Evolutionary conservation across 2,113 vertebrate genomes (phyloP), one percentile per base, ranked within the genome.

Genomic region (Crocuta crocuta): DNA sequence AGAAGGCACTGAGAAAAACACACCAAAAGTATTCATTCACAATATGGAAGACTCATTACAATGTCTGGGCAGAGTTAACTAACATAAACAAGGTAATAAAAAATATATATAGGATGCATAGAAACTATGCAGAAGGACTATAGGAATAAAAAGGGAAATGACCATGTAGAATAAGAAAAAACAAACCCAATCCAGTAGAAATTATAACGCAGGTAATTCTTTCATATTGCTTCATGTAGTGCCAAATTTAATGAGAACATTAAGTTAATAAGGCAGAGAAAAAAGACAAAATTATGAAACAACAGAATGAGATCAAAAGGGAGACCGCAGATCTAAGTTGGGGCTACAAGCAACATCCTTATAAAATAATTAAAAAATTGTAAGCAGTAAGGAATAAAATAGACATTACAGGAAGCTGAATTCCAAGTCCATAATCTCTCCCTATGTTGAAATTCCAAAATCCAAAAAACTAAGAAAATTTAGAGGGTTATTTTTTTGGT

Each of bases 11-110:
- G 23, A 13, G 31, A 43, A 50, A 79, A 11, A 31, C 1, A 7
- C 43, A 31, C 16, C 35, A 86, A 55, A 39, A 55, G 71, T 55
- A 58, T 84, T 95, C 66, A 80, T 84, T 95, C 66, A 80, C 15
- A 48, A 78, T 58, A 68, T 74, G 53, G 33, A 90, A 96, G 35
- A 95, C 63, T 33, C 65, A 86, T 39, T 89, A 74, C 88, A 73
- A 73, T 85, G 7, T 31, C 43, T 91, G 35, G 55, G 48, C 45
- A n/a, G 28, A 86, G 35, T 84, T 35, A 95, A 48, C 55, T 66
- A 39, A 68, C 9, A 50, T 15, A 6, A 96, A 33, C 28, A 68
- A 91, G 31, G 28, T 76, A 39, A 81, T 53, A 86, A 74, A 58
- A 92, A 7, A 33, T 33, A 85, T 17, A 45, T 10, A 31, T 3